Evolutionary conservation across 2,113 vertebrate species (phyloP).

Genomic region (Esox niger): DNA sequence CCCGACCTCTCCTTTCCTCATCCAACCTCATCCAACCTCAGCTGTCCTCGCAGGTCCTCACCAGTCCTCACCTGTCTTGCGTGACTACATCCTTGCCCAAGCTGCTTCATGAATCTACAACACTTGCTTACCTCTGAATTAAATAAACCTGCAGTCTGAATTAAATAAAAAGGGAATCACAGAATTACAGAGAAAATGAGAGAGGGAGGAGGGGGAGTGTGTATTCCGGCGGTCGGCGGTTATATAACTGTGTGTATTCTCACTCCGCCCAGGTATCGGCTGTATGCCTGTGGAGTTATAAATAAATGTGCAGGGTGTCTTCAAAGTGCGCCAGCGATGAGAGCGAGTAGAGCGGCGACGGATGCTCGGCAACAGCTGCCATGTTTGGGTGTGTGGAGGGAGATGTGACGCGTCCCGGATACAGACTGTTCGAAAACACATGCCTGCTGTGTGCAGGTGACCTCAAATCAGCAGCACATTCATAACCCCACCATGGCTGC

Average conservation of each 20-base stretch:
- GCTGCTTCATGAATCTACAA: too few relatives aligned
- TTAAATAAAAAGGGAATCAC: too few relatives aligned
- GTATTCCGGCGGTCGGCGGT: background rate
- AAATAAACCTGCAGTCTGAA: too few relatives aligned
- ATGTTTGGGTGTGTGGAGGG: constrained; percentile 3
- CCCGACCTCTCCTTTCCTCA: too few relatives aligned
- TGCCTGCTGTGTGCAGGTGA: background rate
- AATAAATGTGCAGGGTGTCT: constrained; percentile 6
- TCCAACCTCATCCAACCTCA: too few relatives aligned
- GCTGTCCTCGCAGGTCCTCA: too few relatives aligned
- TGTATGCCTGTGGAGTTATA: constrained; percentile 3
- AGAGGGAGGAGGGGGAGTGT: background rate
- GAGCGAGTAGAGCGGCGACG: background rate
- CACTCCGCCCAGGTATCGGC: constrained; percentile 8
- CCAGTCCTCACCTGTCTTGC: too few relatives aligned
- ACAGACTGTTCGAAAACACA: background rate
- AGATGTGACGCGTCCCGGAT: constrained; percentile 35
- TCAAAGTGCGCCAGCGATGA: constrained; percentile 9
- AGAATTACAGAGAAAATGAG: too few relatives aligned
- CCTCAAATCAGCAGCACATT: background rate
- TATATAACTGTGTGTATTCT: constrained; percentile 11
- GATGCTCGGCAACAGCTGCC: background rate
- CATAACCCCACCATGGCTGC: background rate
- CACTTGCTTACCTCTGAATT: too few relatives aligned
- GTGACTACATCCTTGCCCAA: too few relatives aligned